phyloP scores from a whole-genome alignment of 2,888 invertebrate species.

The Hoplodrina ambigua region DNA sequence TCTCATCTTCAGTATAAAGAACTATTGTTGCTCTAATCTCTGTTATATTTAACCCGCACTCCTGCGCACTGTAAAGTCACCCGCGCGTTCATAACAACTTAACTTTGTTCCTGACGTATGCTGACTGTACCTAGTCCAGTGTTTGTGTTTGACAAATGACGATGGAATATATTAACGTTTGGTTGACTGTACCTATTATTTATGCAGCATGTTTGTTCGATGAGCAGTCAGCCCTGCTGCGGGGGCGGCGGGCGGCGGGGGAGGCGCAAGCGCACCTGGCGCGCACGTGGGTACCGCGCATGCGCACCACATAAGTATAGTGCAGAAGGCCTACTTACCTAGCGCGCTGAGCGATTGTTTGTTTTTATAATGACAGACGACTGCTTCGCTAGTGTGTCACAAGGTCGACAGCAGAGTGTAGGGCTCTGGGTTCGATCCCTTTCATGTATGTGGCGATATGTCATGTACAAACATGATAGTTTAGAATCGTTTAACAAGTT shows the following conservation, averaged over 20 bases:
- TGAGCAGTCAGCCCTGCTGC: constrained; percentile 18
- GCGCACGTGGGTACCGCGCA: constrained; percentile 53
- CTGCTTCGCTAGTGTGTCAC: too few relatives aligned
- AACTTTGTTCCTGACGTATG: too few relatives aligned
- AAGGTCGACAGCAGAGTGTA: too few relatives aligned
- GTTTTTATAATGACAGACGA: background rate
- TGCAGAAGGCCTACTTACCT: constrained; percentile 30
- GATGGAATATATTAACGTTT: background rate
- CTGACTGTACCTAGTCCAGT: background rate
- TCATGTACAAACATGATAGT: too few relatives aligned
- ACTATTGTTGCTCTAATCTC: too few relatives aligned
- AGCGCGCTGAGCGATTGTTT: background rate
- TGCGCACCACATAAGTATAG: background rate
- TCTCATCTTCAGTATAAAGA: too few relatives aligned
- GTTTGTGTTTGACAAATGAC: background rate
- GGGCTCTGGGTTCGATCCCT: too few relatives aligned
- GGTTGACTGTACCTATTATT: background rate
- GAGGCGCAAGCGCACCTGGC: constrained; percentile 54
- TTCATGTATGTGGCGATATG: too few relatives aligned
- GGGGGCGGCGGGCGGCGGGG: constrained; percentile 6
- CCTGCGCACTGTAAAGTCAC: too few relatives aligned
- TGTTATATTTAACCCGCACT: too few relatives aligned
- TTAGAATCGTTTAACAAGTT: too few relatives aligned
- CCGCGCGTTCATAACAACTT: too few relatives aligned
- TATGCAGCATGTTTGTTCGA: constrained; percentile 1